A percentile compares a stretch with the other conserved stretches of the same genome.
phyloP scores from a whole-genome alignment of 2,888 invertebrate genomes.

The Chrysina gloriosa region DNA sequence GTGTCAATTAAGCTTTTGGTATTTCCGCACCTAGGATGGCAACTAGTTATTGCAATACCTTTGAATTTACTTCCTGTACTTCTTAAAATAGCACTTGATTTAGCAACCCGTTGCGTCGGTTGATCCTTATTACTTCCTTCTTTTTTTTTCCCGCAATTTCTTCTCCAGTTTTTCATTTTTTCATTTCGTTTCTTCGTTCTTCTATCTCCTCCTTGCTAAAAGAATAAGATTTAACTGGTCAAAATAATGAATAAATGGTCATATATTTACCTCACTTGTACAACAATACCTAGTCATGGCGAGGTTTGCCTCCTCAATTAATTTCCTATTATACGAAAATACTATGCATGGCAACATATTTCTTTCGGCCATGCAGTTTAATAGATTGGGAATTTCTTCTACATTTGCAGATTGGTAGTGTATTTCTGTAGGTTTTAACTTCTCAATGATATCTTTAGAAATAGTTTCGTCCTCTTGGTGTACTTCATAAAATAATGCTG shows the following conservation, averaged over 20 bases:
- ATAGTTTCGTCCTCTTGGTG: constrained; percentile 24
- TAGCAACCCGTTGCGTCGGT: background rate
- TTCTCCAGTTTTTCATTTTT: background rate
- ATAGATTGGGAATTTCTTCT: background rate
- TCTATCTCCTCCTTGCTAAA: background rate
- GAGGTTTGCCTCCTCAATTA: constrained; percentile 34
- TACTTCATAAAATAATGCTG: constrained; percentile 41
- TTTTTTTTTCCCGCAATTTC: constrained; percentile 10
- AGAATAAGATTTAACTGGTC: background rate
- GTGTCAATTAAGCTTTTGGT: too few species aligned
- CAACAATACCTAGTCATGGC: background rate
- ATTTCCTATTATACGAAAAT: constrained; percentile 47
- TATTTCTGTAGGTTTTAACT: background rate
- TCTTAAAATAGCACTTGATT: constrained; percentile 23
- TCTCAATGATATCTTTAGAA: background rate
- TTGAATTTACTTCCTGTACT: constrained; percentile 35
- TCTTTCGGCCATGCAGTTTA: constrained; percentile 42
- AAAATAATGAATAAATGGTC: background rate
- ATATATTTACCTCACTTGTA: constrained; percentile 24
- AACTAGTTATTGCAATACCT: constrained; percentile 3
- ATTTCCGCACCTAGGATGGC: background rate
- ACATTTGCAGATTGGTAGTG: background rate
- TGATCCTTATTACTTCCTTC: constrained; percentile 5
- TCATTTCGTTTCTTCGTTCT: constrained; percentile 2
- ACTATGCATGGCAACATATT: constrained; percentile 50